These are phyloP conservation scores for Aegithalos caudatus DNA, from an alignment of 2,113 vertebrate species.

Conservation along the genomic window DNA sequence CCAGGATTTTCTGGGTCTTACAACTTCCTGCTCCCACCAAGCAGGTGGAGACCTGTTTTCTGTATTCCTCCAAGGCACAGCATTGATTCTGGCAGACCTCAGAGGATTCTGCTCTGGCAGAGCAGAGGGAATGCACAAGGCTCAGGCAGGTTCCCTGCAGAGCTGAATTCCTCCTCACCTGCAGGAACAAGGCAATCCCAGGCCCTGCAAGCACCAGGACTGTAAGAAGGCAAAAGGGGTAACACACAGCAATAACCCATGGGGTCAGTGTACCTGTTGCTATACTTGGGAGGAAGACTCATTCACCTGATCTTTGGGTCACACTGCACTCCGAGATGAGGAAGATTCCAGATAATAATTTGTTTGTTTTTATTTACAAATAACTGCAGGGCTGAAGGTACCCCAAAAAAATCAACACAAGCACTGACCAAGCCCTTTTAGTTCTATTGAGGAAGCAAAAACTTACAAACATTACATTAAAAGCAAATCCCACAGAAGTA, in stretches of 20 bases:
- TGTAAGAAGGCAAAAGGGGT: neutral
- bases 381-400: neutral
- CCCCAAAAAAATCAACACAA: neutral
- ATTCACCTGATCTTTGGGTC: neutral
- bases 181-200: neutral
- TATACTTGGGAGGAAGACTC: neutral
- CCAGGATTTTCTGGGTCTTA: neutral
- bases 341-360: neutral
- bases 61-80: fast-evolving
- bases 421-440: neutral
- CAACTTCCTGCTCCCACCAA: neutral
- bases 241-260: neutral
- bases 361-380: neutral
- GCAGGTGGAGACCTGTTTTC: neutral
- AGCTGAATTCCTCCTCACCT: neutral
- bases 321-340: neutral
- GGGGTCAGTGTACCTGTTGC: neutral
- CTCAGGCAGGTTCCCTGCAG: neutral
- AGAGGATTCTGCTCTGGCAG: neutral
- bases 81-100: neutral
- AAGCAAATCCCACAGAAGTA: neutral
- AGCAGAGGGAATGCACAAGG: neutral
- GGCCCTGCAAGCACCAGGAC: neutral
- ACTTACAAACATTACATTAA: neutral
- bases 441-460: neutral